Percentiles rank a stretch among this genome's conserved stretches.
Evolutionary conservation across 1,140 invertebrate genomes (phyloP).

Genomic region (Drosophila triauraria): DNA sequence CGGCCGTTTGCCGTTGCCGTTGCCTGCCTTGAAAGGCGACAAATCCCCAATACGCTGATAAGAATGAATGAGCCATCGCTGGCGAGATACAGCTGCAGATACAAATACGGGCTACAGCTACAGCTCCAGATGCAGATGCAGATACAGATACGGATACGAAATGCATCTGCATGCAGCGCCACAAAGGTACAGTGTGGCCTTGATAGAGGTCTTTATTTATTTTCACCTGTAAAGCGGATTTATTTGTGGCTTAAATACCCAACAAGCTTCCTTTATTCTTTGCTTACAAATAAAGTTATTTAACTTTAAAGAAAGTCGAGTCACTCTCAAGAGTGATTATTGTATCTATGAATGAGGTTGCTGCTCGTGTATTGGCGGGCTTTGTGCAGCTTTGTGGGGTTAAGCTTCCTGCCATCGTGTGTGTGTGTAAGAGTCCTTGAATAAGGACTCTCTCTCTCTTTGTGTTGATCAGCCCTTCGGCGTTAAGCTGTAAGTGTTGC

Average conservation of each 20-base stretch:
- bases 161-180: slow-evolving; percentile 5
- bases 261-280: too few relatives aligned
- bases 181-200: not conserved
- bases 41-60: slow-evolving; percentile 80
- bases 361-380: not conserved
- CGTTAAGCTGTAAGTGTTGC: slow-evolving; percentile 33
- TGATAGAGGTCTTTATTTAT: not conserved
- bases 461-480: slow-evolving; percentile 5
- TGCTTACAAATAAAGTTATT: not conserved
- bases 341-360: slow-evolving; percentile 15
- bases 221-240: not conserved
- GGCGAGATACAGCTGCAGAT: slow-evolving; percentile 34
- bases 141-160: slow-evolving; percentile 21
- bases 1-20: not conserved
- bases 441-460: not conserved
- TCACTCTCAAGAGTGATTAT: slow-evolving; percentile 1
- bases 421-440: slow-evolving; percentile 11
- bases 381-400: slow-evolving; percentile 37
- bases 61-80: slow-evolving; percentile 73
- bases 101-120: slow-evolving; percentile 4
- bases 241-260: not conserved
- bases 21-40: slow-evolving; percentile 55
- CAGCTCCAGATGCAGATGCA: not conserved
- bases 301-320: too few relatives aligned
- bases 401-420: slow-evolving; percentile 8